Conservation (phyloP, 2,888 invertebrate genomes). For the Erebia ligea region DNA sequence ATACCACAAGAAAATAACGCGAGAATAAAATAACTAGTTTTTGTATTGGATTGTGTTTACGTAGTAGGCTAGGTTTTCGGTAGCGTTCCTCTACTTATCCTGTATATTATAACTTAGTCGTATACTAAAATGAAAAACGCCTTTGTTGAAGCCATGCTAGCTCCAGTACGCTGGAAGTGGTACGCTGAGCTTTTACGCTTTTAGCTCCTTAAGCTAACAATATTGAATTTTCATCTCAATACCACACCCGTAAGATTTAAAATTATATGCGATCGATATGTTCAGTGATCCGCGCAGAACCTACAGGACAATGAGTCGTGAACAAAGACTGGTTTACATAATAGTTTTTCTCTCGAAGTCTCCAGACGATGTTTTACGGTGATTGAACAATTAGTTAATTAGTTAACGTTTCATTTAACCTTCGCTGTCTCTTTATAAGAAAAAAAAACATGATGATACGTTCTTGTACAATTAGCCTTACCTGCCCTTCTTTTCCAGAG, state of each 20-base stretch:
- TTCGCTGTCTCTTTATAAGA: constrained; percentile 8
- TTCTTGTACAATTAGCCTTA: neutral
- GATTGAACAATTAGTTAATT: constrained; percentile 38
- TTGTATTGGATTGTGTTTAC: no score
- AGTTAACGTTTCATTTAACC: constrained; percentile 24
- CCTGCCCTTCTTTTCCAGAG: no score
- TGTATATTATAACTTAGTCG: no score
- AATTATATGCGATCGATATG: constrained; percentile 30
- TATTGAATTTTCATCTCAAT: neutral
- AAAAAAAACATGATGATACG: neutral
- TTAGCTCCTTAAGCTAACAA: neutral
- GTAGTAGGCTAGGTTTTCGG: no score
- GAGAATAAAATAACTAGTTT: no score
- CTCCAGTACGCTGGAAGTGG: neutral
- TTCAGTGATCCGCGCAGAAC: constrained; percentile 23
- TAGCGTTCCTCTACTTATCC: no score
- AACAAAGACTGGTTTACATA: constrained; percentile 43
- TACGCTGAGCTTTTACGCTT: neutral
- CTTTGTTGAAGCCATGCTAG: no score
- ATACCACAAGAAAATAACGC: no score
- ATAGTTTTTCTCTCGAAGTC: constrained; percentile 33
- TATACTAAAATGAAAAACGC: no score
- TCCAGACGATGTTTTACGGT: constrained; percentile 37
- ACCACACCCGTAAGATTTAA: constrained; percentile 23
- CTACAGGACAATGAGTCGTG: constrained; percentile 40